phyloP scores from a whole-genome alignment of 2,113 vertebrate genomes.

The Corvus hawaiiensis region DNA sequence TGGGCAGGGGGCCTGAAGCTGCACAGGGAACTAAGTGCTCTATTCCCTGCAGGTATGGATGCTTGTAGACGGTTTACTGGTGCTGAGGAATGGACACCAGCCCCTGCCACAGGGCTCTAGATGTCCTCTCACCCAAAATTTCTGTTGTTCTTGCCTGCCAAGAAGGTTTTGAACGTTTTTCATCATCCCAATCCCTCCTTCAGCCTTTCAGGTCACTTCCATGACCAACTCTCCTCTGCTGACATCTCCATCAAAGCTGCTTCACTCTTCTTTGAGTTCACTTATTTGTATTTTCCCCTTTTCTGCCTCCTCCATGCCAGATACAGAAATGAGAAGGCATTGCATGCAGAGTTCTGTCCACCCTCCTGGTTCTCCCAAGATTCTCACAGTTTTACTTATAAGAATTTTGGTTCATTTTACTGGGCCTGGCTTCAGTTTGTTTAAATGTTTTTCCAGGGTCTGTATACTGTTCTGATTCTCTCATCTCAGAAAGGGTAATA shows the following conservation, averaged over 20 bases:
- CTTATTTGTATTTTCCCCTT: neutral
- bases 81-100: neutral
- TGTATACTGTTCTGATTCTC: neutral
- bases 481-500: neutral
- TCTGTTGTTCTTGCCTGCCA: neutral
- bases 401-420: neutral
- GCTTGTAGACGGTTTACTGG: neutral
- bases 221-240: neutral
- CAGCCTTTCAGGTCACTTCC: neutral
- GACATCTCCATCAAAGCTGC: neutral
- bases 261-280: neutral
- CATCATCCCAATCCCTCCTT: neutral
- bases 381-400: neutral
- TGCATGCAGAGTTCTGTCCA: rapidly evolving
- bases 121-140: neutral
- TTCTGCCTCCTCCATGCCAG: neutral
- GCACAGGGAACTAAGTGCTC: neutral
- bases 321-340: neutral
- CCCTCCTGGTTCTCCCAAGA: neutral
- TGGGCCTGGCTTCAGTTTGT: neutral
- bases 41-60: neutral
- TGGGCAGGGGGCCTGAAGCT: neutral
- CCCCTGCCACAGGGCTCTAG: neutral
- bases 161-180: neutral
- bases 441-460: neutral